These are phyloP conservation scores for Synanthedon tipuliformis DNA, from an alignment of 2,888 invertebrate genomes.

Conservation along the genomic window DNA sequence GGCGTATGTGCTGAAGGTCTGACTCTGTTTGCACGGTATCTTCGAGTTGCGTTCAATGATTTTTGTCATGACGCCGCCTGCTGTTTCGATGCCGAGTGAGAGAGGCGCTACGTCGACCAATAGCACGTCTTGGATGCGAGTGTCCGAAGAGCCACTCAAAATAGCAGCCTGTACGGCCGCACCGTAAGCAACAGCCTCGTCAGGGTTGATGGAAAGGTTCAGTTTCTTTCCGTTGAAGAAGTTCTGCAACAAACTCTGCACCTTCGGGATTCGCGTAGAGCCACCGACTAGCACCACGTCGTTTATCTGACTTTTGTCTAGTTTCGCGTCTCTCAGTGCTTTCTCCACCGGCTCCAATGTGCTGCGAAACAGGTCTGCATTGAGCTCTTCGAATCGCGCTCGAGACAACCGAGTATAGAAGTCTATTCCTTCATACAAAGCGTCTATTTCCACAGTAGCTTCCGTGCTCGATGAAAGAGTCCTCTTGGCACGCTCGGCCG, in stretches of 20 bases:
- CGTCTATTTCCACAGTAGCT: constrained; percentile 80
- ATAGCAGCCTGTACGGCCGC: constrained; percentile 82
- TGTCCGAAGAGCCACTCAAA: constrained; percentile 78
- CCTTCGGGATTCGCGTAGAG: constrained; percentile 83
- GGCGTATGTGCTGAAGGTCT: constrained; percentile 82
- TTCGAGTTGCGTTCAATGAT: constrained; percentile 78
- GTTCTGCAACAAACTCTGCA: constrained; percentile 79
- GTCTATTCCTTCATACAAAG: constrained; percentile 78
- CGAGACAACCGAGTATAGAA: constrained; percentile 76
- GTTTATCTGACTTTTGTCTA: constrained; percentile 80
- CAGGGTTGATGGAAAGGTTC: constrained; percentile 82
- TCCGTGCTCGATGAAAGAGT: constrained; percentile 82
- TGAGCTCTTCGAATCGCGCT: constrained; percentile 82
- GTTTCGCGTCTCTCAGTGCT: constrained; percentile 80
- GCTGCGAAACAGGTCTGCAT: constrained; percentile 76
- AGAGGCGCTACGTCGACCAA: constrained; percentile 72
- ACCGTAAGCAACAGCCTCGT: constrained; percentile 84
- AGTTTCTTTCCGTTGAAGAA: constrained; percentile 80
- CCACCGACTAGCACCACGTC: constrained; percentile 87
- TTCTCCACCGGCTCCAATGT: constrained; percentile 84
- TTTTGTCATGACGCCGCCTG: constrained; percentile 83
- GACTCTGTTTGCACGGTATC: constrained; percentile 78
- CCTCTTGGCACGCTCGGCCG: constrained; percentile 82
- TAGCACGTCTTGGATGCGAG: constrained; percentile 77
- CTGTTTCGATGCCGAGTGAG: constrained; percentile 82